These are phyloP conservation scores for Elmis aenea DNA, from an alignment of 2,888 invertebrate genomes.

Conservation along the genomic window DNA sequence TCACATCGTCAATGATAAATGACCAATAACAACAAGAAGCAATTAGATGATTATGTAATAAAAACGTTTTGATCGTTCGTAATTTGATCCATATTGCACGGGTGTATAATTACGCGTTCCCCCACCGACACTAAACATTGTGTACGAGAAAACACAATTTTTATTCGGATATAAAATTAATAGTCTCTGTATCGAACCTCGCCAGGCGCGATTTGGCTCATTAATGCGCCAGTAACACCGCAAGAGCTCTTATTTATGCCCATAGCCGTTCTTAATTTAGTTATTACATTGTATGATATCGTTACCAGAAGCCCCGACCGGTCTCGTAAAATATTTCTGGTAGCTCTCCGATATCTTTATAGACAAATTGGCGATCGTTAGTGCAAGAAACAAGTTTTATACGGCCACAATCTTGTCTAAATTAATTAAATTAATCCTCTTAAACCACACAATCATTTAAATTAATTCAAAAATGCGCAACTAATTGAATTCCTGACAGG, in stretches of 20 bases:
- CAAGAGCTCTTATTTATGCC: conserved; percentile 31
- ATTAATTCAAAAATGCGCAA: too few species aligned
- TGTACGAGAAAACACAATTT: conserved; percentile 30
- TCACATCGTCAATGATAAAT: too few species aligned
- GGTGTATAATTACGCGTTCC: too few species aligned
- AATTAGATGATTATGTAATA: too few species aligned
- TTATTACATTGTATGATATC: conserved; percentile 30
- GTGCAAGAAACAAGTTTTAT: conserved; percentile 14
- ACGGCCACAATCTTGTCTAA: too few species aligned
- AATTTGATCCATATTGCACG: too few species aligned
- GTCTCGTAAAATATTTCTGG: conserved; percentile 15
- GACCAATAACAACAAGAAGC: too few species aligned
- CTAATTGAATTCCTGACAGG: conserved; percentile 12
- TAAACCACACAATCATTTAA: too few species aligned
- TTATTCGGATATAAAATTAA: conserved; percentile 34
- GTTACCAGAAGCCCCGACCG: conserved; percentile 25
- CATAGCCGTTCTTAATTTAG: conserved; percentile 32
- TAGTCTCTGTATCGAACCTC: conserved; percentile 32
- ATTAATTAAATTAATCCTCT: too few species aligned
- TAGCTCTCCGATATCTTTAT: conserved; percentile 12
- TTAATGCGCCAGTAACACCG: conserved; percentile 26
- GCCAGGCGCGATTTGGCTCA: conserved; percentile 32
- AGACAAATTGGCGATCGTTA: conserved; percentile 12
- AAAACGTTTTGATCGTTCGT: too few species aligned
- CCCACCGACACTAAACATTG: conserved; percentile 19